Base-by-base conservation (phyloP, 2,888 invertebrate genomes). In the Galeruca laticollis region DNA sequence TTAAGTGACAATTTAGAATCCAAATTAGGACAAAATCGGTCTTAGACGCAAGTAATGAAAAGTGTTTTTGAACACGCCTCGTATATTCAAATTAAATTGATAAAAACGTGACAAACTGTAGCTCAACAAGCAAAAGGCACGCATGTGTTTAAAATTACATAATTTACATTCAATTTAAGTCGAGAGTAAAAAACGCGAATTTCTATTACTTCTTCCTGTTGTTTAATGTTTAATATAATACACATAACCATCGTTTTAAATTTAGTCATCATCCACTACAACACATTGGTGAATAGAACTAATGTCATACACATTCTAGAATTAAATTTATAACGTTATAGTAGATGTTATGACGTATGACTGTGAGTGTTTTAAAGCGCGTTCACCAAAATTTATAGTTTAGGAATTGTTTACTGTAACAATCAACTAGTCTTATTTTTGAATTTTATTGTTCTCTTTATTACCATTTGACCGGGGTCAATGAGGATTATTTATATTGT, bases 201-300 rank as follows among this genome's bases (percentile, higher is more conserved):
- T 76, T 81, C 78, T 80, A 82, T 82, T 81, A 78, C 78, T 74
- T 76, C 81, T 81, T 82, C 82, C 82, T 81, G 82, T 81, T 79
- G 79, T 80, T 81, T 77, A 78, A 68, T 74, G 69, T 70, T 66
- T 78, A 76, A 80, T 80, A 73, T 75, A 79, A 78, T 78, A 76
- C 76, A 77, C 75, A 76, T 76, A 77, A 79, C 78, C 56, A 57
- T 31, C 33, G 13, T 52, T 33, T 57, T 57, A 35, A 52, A 52
- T 52, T 52, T 52, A 52, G 26, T 26, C 52, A 52, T n/a, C 31
- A 31, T 13, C 13, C 13, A 51, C 11, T 9, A 10, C 2, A 4
- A 1, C 21, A 51, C 5, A 6, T 21, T 21, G 20, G 10, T 21
- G 21, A 20, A 51, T 51, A 13, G 9, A 11, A 10, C 10, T 20